Conservation (phyloP, 2,888 invertebrate genomes). For the Drosophila paranaensis region DNA sequence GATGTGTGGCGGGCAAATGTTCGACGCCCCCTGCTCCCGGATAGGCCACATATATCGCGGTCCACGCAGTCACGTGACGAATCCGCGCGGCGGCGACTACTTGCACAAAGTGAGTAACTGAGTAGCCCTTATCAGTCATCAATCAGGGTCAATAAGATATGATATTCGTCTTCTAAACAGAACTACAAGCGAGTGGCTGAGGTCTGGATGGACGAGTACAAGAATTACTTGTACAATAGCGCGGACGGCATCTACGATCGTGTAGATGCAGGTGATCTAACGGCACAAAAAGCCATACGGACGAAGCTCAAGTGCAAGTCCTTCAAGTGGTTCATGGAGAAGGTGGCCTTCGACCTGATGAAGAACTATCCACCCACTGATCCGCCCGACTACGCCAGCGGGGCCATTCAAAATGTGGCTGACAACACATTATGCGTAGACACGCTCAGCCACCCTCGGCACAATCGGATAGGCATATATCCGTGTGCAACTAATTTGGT, state of each 20-base stretch:
- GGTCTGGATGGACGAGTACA: slow-evolving; percentile 99
- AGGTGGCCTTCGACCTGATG: slow-evolving; percentile 95
- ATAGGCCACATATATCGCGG: slow-evolving; percentile 96
- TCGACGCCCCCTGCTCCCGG: slow-evolving; percentile 96
- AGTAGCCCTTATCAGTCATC: background rate
- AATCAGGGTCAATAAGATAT: background rate
- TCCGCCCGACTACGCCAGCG: slow-evolving; percentile 92
- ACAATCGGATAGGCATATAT: slow-evolving; percentile 82
- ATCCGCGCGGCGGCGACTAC: slow-evolving; percentile 96
- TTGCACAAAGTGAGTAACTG: slow-evolving; percentile 43
- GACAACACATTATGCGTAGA: slow-evolving; percentile 90
- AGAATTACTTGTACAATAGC: slow-evolving; percentile 92
- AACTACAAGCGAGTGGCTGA: slow-evolving; percentile 97
- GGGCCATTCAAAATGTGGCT: slow-evolving; percentile 89
- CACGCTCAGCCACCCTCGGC: slow-evolving; percentile 86
- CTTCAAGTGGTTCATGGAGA: slow-evolving; percentile 98
- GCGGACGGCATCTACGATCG: slow-evolving; percentile 90
- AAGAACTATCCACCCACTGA: slow-evolving; percentile 95
- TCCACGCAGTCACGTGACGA: slow-evolving; percentile 91
- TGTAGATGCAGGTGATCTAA: slow-evolving; percentile 93
- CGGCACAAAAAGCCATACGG: slow-evolving; percentile 91
- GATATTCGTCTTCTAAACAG: slow-evolving; percentile 83
- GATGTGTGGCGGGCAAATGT: slow-evolving; percentile 97
- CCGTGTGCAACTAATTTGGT: slow-evolving; percentile 77
- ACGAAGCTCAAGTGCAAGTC: slow-evolving; percentile 92